These are phyloP conservation scores for Polyommatus iphigenia DNA, from an alignment of 2,888 invertebrate genomes.

Conservation along the genomic window DNA sequence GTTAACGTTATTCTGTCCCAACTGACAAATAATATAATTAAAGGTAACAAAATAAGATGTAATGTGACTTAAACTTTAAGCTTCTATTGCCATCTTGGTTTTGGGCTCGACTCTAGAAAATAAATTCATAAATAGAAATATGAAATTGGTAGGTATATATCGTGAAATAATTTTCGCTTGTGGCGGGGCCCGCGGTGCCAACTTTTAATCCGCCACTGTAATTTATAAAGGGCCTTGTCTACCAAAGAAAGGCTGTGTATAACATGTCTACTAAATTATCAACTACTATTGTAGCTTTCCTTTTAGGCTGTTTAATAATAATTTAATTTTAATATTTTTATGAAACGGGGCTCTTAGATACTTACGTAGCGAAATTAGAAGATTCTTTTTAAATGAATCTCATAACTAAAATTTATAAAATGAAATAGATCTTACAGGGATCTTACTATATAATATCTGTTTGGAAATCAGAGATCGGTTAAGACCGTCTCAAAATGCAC, in stretches of 20 bases:
- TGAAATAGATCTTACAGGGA: neutral
- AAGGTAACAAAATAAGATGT: neutral
- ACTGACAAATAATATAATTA: neutral
- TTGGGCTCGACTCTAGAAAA: neutral
- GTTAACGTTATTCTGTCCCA: neutral
- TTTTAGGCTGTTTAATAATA: constrained; percentile 1
- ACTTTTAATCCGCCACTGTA: neutral
- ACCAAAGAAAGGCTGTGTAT: neutral
- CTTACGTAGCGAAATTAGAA: neutral
- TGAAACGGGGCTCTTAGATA: neutral
- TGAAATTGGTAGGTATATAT: neutral
- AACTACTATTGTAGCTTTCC: neutral
- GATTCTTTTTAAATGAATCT: neutral
- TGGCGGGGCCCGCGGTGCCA: neutral
- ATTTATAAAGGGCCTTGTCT: neutral
- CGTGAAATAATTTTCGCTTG: neutral
- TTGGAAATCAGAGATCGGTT: too few species aligned
- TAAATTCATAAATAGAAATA: neutral
- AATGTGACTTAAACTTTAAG: neutral
- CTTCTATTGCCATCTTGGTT: neutral
- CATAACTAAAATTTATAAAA: neutral
- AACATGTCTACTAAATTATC: neutral
- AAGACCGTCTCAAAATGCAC: too few species aligned
- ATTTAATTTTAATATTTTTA: neutral
- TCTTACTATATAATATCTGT: too few species aligned